phyloP scores from a whole-genome alignment of 2,113 vertebrate species.

The Neotragus pygmaeus region DNA sequence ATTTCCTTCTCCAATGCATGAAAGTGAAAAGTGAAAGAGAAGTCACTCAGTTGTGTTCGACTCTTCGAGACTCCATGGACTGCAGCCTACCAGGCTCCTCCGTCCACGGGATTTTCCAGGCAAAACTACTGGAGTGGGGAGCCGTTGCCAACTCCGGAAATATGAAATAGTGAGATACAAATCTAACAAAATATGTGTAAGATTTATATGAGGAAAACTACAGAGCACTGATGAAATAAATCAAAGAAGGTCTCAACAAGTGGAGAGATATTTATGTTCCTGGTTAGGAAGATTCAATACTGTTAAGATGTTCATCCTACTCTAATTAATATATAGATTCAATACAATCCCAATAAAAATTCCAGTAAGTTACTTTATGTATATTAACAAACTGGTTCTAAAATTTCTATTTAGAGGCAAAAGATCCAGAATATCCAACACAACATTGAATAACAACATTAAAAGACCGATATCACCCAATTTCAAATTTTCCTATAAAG shows the following conservation, averaged over 20 bases:
- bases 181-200: background rate
- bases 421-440: background rate
- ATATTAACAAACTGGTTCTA: background rate
- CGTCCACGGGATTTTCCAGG: too few relatives aligned
- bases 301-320: background rate
- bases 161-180: background rate
- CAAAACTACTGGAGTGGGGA: too few relatives aligned
- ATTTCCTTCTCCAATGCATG: too few relatives aligned
- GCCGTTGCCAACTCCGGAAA: background rate
- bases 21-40: too few relatives aligned
- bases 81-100: too few relatives aligned
- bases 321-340: background rate
- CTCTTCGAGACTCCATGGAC: too few relatives aligned
- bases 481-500: background rate
- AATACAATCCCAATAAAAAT: background rate
- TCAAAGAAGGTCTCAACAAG: background rate
- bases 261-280: background rate
- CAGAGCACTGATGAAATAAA: background rate
- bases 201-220: background rate
- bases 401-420: background rate
- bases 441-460: background rate
- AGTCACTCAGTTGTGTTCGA: too few relatives aligned
- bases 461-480: background rate
- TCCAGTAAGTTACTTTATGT: background rate
- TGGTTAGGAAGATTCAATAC: background rate